A percentile compares a stretch with the other conserved stretches of the same genome.
phyloP scores from a whole-genome alignment of 2,888 invertebrate genomes.

The Rhimphoctona megacephalus region DNA sequence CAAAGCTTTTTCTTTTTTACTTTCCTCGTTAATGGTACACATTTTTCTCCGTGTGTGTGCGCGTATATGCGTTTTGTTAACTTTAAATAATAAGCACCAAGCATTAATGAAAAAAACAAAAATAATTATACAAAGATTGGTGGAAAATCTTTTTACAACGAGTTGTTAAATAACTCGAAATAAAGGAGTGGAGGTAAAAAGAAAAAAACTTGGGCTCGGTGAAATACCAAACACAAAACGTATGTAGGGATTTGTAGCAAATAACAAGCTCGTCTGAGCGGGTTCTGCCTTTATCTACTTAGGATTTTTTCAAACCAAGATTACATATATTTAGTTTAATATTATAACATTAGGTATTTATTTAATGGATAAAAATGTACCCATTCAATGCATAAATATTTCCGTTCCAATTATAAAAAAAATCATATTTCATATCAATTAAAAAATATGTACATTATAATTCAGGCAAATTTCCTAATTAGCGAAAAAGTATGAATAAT shows the following conservation, averaged over 20 bases:
- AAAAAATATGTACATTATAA: not conserved
- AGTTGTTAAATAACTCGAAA: constrained; percentile 44
- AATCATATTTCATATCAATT: not conserved
- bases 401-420: not conserved
- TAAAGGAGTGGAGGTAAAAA: not conserved
- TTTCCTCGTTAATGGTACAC: constrained; percentile 21
- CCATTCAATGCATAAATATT: not conserved
- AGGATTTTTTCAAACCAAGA: not conserved
- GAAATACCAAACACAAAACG: not conserved
- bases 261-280: constrained; percentile 20
- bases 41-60: not conserved
- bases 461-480: not conserved
- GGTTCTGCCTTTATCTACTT: not conserved
- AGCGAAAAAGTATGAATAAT: not conserved
- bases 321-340: too few relatives aligned
- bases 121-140: constrained; percentile 6
- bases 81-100: constrained; percentile 6
- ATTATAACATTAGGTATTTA: too few relatives aligned
- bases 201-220: not conserved
- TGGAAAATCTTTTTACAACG: constrained; percentile 23
- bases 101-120: not conserved
- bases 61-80: not conserved
- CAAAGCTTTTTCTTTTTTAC: not conserved
- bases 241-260: not conserved
- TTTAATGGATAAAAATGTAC: too few relatives aligned